These are phyloP conservation scores for Euborellia annulipes DNA, from an alignment of 1,140 invertebrate genomes.

Conservation along the genomic window DNA sequence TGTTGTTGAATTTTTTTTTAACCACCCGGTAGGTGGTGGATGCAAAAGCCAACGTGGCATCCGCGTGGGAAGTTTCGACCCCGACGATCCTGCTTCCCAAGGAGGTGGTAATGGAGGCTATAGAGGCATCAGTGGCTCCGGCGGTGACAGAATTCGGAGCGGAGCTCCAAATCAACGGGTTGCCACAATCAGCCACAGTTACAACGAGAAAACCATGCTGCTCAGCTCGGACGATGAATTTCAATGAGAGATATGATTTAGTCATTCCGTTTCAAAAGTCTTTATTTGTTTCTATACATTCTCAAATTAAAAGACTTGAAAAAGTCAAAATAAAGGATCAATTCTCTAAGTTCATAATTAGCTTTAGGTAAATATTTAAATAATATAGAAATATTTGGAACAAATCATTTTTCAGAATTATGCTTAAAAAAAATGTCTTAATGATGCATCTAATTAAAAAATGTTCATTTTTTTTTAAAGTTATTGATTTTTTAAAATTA, in stretches of 20 bases:
- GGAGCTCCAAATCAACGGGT: slow-evolving; percentile 42
- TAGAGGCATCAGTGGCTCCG: neutral
- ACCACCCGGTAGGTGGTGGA: slow-evolving; percentile 30
- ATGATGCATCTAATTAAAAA: no score
- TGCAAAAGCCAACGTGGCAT: slow-evolving; percentile 46
- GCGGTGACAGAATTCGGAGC: slow-evolving; percentile 20
- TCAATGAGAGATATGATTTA: slow-evolving; percentile 39
- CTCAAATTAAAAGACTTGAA: neutral
- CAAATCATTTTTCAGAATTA: no score
- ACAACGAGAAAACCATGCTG: slow-evolving; percentile 91
- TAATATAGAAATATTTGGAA: no score
- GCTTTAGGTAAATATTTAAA: no score
- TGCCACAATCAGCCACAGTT: slow-evolving; percentile 63
- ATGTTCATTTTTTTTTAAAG: no score
- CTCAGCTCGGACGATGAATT: slow-evolving; percentile 95
- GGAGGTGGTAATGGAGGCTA: slow-evolving; percentile 13
- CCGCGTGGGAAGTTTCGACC: slow-evolving; percentile 46
- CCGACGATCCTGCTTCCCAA: slow-evolving; percentile 38
- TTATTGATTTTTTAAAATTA: no score
- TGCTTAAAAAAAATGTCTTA: no score
- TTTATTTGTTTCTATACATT: no score
- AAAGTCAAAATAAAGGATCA: no score
- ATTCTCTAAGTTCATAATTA: no score
- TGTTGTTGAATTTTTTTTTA: no score
- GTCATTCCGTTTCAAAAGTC: no score